Percentiles rank a stretch among this genome's conserved stretches.
Evolutionary conservation across 2,888 invertebrate genomes (phyloP).

Genomic region (Philonicus albiceps): DNA sequence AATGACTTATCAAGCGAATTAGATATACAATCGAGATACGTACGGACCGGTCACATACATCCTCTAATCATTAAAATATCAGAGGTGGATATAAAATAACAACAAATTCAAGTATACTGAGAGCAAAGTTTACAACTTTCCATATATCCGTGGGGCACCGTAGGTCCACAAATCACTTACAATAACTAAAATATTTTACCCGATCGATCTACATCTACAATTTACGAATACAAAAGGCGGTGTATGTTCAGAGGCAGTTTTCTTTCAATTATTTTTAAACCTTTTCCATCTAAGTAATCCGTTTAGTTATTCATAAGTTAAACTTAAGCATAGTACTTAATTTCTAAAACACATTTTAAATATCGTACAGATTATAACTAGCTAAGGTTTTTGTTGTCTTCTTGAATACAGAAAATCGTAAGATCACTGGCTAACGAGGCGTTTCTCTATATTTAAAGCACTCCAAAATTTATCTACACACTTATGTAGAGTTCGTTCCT

Average conservation of each 20-base stretch:
- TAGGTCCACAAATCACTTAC: neutral
- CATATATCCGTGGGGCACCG: neutral
- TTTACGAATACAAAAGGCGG: slow-evolving; percentile 3
- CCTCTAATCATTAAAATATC: neutral
- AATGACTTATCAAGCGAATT: neutral
- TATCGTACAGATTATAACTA: neutral
- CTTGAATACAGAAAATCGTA: neutral
- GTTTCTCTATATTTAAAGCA: neutral
- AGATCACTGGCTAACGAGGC: neutral
- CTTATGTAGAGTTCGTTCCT: neutral
- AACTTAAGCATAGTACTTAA: neutral
- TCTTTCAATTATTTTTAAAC: neutral
- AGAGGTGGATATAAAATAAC: neutral
- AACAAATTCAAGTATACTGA: slow-evolving; percentile 25
- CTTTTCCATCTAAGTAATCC: neutral
- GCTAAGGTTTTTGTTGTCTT: neutral
- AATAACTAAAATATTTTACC: neutral
- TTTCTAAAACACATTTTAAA: neutral
- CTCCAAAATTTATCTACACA: neutral
- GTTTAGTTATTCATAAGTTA: neutral
- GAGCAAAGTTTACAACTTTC: neutral
- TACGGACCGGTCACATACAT: neutral
- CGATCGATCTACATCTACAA: neutral
- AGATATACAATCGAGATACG: neutral
- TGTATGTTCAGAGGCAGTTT: neutral